phyloP scores from a whole-genome alignment of 2,113 vertebrate species.

The Noctilio leporinus region DNA sequence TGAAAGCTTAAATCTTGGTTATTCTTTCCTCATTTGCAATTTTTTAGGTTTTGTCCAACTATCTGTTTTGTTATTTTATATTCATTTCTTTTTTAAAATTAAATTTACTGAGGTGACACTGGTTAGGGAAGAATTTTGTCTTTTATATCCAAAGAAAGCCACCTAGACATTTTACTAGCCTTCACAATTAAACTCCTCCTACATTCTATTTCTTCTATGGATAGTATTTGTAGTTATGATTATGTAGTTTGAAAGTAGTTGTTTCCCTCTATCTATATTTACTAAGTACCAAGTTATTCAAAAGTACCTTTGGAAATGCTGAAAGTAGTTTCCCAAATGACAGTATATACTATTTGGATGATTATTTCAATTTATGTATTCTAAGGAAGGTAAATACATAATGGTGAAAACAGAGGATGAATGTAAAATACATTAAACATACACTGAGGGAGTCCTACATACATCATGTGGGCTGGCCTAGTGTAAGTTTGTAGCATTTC shows the following conservation, averaged over 20 bases:
- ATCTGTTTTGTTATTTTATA: neutral
- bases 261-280: neutral
- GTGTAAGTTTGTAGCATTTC: neutral
- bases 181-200: neutral
- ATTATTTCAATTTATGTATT: neutral
- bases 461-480: neutral
- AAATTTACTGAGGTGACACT: neutral
- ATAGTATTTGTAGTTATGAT: neutral
- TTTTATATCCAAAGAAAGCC: neutral
- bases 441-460: neutral
- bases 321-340: neutral
- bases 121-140: neutral
- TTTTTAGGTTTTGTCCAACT: neutral
- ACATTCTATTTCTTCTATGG: neutral
- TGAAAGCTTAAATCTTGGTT: neutral
- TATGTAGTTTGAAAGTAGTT: neutral
- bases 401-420: neutral
- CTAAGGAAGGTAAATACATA: neutral
- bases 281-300: neutral
- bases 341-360: neutral
- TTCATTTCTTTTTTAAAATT: neutral
- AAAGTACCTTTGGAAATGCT: neutral
- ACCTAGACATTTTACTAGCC: neutral
- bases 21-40: neutral
- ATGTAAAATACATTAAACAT: neutral